Conservation (phyloP, 37 sponge, comb jelly and placozoan genomes). For the Beroe ovata region DNA sequence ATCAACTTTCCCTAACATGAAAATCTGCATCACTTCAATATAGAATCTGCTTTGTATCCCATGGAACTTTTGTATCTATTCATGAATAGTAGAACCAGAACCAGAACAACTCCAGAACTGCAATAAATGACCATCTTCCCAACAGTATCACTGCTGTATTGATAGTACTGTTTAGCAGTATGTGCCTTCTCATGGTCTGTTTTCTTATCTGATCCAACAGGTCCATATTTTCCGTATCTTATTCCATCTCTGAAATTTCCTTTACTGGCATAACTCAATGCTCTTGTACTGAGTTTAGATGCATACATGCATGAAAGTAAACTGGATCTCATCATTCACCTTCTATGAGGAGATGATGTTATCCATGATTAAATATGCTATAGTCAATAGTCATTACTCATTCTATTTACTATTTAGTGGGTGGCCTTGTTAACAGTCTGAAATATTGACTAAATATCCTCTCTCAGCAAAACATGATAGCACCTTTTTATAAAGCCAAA, state of each 20-base stretch:
- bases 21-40: not conserved
- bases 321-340: too few relatives aligned
- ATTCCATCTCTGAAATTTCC: slow-evolving; percentile 55
- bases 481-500: too few relatives aligned
- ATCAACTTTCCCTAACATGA: too few relatives aligned
- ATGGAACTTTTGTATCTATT: not conserved
- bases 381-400: too few relatives aligned
- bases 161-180: not conserved
- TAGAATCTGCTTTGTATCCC: not conserved
- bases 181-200: slow-evolving; percentile 16
- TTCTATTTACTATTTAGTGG: too few relatives aligned
- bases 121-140: not conserved
- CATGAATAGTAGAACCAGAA: not conserved
- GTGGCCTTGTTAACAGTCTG: too few relatives aligned
- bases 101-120: not conserved
- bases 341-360: too few relatives aligned
- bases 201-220: slow-evolving; percentile 62
- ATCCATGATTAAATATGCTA: too few relatives aligned
- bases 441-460: too few relatives aligned
- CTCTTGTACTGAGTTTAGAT: too few relatives aligned
- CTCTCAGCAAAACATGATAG: too few relatives aligned
- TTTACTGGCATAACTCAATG: slow-evolving; percentile 33
- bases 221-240: slow-evolving; percentile 62
- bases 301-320: too few relatives aligned
- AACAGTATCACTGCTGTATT: not conserved